Evolutionary conservation across 2,797 vertebrate species (phyloP).

Genomic region (Percopsis omiscomaycus): DNA sequence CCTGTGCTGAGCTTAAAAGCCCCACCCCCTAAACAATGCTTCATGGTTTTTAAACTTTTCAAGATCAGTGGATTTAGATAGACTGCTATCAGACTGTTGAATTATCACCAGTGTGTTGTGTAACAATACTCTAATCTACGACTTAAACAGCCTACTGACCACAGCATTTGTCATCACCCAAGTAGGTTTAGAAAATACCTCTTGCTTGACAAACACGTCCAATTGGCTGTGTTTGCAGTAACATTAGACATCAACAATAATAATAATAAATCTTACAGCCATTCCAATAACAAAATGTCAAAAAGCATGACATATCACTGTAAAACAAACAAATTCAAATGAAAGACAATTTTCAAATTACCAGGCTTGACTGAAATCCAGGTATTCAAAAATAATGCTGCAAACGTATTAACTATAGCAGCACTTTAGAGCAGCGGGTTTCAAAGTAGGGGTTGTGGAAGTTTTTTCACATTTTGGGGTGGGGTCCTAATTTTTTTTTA

Average conservation of each 20-base stretch:
- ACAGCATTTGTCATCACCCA: no score
- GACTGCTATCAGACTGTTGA: no score
- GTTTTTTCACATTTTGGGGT: background rate
- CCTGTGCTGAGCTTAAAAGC: no score
- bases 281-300: slow-evolving; percentile 18
- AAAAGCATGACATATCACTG: slow-evolving; percentile 33
- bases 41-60: no score
- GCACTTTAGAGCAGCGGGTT: background rate
- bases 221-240: slow-evolving; percentile 28
- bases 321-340: slow-evolving; percentile 19
- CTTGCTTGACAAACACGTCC: slow-evolving; percentile 22
- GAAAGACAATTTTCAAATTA: background rate
- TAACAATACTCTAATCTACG: no score
- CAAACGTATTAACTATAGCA: slow-evolving; percentile 18
- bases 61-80: no score
- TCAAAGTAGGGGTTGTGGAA: background rate
- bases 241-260: slow-evolving; percentile 18
- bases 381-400: slow-evolving; percentile 25
- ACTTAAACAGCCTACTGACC: no score
- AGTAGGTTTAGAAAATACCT: slow-evolving; percentile 49
- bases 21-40: no score
- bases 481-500: no score
- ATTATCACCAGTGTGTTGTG: no score
- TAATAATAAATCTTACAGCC: slow-evolving; percentile 8
- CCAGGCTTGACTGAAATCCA: slow-evolving; percentile 9